Evolutionary conservation across 2,113 vertebrate genomes (phyloP), one percentile per base, ranked within the genome.

Genomic region (Sebastes schlegelii): DNA sequence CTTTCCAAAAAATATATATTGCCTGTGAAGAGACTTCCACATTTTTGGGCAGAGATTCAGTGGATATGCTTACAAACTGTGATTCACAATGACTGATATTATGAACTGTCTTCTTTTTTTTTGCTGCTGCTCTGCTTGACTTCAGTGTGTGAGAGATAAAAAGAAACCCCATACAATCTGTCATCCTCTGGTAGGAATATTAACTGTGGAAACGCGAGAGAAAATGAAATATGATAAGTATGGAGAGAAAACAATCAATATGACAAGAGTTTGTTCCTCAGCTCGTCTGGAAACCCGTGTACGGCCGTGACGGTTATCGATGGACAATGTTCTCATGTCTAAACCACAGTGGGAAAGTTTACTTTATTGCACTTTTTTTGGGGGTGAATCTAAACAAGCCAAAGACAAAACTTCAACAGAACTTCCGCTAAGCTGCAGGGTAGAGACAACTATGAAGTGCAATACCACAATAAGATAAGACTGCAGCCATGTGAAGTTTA

Each of bases 1-100:
- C 75, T 86, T 81, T 60, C 14, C 45, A 73, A 74, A 74, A 79
- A 80, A 89, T 91, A 92, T 90, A 79, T 86, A 89, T 86, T 78
- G 77, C 82, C 83, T 70, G 76, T 71, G 80, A 91, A 74, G 64
- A 89, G 75, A 74, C 51, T 19, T 86, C 70, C 40, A 8, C 55
- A 17, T 89, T 89, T 84, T 58, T 77, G 85, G 42, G 9, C 65
- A 5, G 52, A 67, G 69, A 81, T 86, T 85, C 68, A 1, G 4
- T 0, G 46, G 73, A 79, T 81, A 76, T 65, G 69, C 62, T 78
- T 5, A 63, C 72, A 82, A 79, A 77, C 71, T 69, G 65, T 77
- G 78, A 85, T 88, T 88, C 73, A 74, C 67, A 45, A 11, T 75
- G 85, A 74, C 76, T 80, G 83, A 81, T 81, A 80, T 89, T 77